Conservation (phyloP, 2,113 vertebrate genomes). For the Porphyrio hochstetteri region DNA sequence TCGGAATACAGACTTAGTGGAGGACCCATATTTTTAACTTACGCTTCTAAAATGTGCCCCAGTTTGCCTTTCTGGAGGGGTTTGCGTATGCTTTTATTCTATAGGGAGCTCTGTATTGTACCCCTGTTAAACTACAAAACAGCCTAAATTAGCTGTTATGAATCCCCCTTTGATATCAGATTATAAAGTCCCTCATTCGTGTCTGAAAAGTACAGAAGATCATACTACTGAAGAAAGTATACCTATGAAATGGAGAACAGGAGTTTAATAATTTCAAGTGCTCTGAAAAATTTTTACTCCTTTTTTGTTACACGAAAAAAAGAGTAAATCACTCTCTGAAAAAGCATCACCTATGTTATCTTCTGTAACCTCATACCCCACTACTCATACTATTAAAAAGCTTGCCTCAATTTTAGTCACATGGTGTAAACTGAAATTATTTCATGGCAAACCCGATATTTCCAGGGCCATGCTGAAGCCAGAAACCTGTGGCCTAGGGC, state of each 20-base stretch:
- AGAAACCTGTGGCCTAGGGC: slow-evolving; percentile 37
- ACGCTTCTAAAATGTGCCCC: accelerated
- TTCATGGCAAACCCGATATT: slow-evolving; percentile 54
- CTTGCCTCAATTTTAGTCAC: slow-evolving; percentile 28
- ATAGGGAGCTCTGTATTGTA: neutral
- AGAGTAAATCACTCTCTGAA: neutral
- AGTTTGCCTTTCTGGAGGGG: neutral
- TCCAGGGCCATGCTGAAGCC: slow-evolving; percentile 46
- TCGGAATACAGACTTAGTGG: neutral
- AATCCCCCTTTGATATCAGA: neutral
- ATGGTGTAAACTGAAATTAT: slow-evolving; percentile 37
- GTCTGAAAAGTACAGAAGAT: neutral
- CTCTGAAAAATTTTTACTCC: neutral
- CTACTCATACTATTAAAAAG: slow-evolving; percentile 4
- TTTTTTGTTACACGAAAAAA: neutral
- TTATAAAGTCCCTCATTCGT: neutral
- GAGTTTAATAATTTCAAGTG: neutral
- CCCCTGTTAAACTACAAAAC: neutral
- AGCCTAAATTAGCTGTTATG: neutral
- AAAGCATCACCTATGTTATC: neutral
- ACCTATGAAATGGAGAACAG: neutral
- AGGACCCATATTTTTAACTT: neutral
- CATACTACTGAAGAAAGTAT: neutral
- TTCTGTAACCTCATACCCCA: neutral
- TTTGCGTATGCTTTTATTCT: neutral